These are phyloP conservation scores for Hormiphora californensis DNA, from an alignment of 37 sponge, comb jelly and placozoan species.

Conservation along the genomic window DNA sequence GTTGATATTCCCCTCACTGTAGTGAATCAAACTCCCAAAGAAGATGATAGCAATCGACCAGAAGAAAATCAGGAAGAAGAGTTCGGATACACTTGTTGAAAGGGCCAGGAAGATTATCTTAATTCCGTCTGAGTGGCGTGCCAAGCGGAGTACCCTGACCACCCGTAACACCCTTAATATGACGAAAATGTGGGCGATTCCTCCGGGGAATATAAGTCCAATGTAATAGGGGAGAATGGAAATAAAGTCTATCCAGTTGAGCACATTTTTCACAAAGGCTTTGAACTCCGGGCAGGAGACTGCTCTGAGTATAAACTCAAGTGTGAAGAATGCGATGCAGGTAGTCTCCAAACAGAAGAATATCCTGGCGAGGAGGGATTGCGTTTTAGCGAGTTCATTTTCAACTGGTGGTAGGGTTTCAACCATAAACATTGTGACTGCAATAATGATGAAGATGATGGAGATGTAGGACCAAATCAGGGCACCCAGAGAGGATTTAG, in stretches of 20 bases:
- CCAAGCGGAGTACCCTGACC: conserved; percentile 1
- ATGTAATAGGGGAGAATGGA: conserved; percentile 52
- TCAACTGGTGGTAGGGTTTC: conserved; percentile 22
- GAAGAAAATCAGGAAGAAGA: conserved; percentile 54
- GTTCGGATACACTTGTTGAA: conserved; percentile 29
- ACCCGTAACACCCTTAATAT: conserved; percentile 17
- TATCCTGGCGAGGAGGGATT: neutral
- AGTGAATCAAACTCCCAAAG: conserved; percentile 43
- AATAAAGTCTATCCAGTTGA: conserved; percentile 42
- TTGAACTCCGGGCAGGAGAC: conserved; percentile 21
- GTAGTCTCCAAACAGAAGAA: conserved; percentile 43
- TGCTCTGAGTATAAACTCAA: neutral
- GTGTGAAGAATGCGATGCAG: conserved; percentile 44
- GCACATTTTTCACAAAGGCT: neutral
- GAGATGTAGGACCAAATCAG: conserved; percentile 33
- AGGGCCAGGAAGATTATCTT: conserved; percentile 52
- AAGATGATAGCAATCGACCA: conserved; percentile 51
- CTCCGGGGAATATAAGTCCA: conserved; percentile 52
- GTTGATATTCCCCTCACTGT: neutral
- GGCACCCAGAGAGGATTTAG: neutral
- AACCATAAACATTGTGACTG: conserved; percentile 21
- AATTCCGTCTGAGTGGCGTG: conserved; percentile 46
- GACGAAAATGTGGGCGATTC: conserved; percentile 34
- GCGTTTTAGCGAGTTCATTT: neutral
- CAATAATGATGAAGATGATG: conserved; percentile 12